Percentiles rank a stretch among this genome's conserved stretches.
These are phyloP conservation scores for Drosophila colorata DNA, from an alignment of 2,888 invertebrate species.

Conservation along the genomic window DNA sequence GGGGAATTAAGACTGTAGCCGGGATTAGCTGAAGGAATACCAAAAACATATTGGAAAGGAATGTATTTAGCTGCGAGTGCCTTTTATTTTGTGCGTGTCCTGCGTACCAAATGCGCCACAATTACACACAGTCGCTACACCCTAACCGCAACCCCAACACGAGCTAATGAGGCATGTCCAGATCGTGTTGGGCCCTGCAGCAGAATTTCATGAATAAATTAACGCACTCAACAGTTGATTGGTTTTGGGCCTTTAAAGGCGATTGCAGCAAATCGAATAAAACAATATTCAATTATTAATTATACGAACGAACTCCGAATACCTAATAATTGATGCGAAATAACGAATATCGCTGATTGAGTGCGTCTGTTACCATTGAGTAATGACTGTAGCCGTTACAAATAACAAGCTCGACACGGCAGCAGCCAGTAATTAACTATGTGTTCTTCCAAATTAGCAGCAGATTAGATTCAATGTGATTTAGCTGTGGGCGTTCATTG, in stretches of 20 bases:
- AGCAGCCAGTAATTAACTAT: slow-evolving; percentile 52
- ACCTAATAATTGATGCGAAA: background rate
- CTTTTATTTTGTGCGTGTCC: slow-evolving; percentile 47
- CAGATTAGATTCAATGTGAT: slow-evolving; percentile 52
- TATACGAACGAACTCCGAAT: slow-evolving; percentile 18
- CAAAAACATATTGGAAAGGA: slow-evolving; percentile 37
- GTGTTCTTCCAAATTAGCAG: slow-evolving; percentile 60
- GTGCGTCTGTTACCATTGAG: slow-evolving; percentile 22
- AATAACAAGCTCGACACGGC: slow-evolving; percentile 30
- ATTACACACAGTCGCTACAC: background rate
- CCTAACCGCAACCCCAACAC: background rate
- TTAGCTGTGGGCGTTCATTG: slow-evolving; percentile 4
- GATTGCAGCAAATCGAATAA: slow-evolving; percentile 15
- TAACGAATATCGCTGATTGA: slow-evolving; percentile 7
- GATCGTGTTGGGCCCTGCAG: slow-evolving; percentile 3
- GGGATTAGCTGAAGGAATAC: slow-evolving; percentile 43
- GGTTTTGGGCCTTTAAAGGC: slow-evolving; percentile 51
- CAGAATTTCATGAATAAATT: slow-evolving; percentile 71
- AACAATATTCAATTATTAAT: slow-evolving; percentile 66
- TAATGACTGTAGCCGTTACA: slow-evolving; percentile 31
- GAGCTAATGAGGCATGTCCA: slow-evolving; percentile 37
- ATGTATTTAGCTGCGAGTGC: slow-evolving; percentile 25
- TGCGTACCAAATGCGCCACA: slow-evolving; percentile 39
- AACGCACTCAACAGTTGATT: slow-evolving; percentile 68
- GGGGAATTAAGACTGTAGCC: slow-evolving; percentile 59